phyloP scores from a whole-genome alignment of 92 coral and sea anemone species.

The Anthopleura xanthogrammica region DNA sequence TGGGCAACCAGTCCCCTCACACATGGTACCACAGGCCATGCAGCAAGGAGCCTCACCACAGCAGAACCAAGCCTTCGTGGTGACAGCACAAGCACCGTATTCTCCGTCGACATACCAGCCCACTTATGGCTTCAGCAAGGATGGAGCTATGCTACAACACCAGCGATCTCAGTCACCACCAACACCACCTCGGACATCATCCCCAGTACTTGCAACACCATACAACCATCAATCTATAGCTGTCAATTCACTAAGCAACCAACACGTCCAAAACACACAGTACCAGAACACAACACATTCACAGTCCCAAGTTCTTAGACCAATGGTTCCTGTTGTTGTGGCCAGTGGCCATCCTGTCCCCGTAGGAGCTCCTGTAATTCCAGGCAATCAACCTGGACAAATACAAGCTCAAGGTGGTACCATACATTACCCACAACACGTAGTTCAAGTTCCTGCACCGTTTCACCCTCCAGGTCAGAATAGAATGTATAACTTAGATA shows the following conservation, averaged over 20 bases:
- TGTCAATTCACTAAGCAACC: conserved; percentile 28
- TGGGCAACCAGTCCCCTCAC: conserved; percentile 46
- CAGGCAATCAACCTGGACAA: conserved; percentile 42
- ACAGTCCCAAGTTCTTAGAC: conserved; percentile 70
- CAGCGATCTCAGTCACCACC: conserved; percentile 92
- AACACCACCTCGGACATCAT: conserved; percentile 86
- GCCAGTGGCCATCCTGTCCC: conserved; percentile 70
- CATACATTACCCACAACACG: conserved; percentile 56
- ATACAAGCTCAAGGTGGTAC: conserved; percentile 42
- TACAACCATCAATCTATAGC: conserved; percentile 46
- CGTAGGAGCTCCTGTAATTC: conserved; percentile 56
- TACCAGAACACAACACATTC: conserved; percentile 63
- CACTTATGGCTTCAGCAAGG: conserved; percentile 52
- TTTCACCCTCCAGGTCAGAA: conserved; percentile 59
- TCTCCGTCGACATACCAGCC: conserved; percentile 55
- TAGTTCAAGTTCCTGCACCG: conserved; percentile 71
- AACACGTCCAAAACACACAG: conserved; percentile 61
- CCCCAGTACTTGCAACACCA: conserved; percentile 65
- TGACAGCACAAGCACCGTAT: conserved; percentile 35
- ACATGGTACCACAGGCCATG: conserved; percentile 59
- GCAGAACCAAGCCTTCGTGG: conserved; percentile 48
- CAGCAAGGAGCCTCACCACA: conserved; percentile 50
- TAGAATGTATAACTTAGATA: conserved; percentile 54
- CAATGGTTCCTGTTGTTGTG: conserved; percentile 73
- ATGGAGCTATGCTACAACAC: conserved; percentile 63